Evolutionary conservation across 2,888 invertebrate species (phyloP), one percentile per base, ranked within the genome.

Genomic region (Notodonta dromedarius): DNA sequence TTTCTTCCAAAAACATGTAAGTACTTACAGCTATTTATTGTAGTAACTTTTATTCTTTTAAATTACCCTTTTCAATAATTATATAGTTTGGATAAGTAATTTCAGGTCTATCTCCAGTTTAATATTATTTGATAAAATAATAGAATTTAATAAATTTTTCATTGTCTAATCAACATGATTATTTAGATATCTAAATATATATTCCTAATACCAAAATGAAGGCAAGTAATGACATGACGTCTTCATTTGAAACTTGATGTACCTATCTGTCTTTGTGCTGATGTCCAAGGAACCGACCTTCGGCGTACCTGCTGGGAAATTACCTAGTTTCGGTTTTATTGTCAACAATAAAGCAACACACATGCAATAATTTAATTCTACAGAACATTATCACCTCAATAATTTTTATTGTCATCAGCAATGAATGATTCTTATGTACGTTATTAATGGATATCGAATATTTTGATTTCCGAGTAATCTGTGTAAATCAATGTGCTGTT

Each of bases 401-500:
- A 51, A 3, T 57, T 53, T 16, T 54, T 46, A 35, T 39, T 59
- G 53, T 53, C 39, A 53, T 57, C 51, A 55, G 14, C 51, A 53
- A 46, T 39, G 48, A 52, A 53, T 51, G 42, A 60, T 65, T 59
- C 55, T 57, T 71, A 71, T 69, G 57, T 61, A 42, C n/a, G 56
- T 50, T 61, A 55, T 48, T 57, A 46, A 61, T 58, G 46, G 52
- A 32, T 51, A 53, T 57, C 58, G 57, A 55, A 42, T 56, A 58
- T 57, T 14, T 40, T 40, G 48, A 62, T 69, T 74, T 74, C 78
- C 39, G 16, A 57, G 66, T 77, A 71, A 82, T 78, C 75, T 55
- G 52, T 60, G 13, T 62, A 76, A 77, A 79, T 81, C 82, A 73
- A 53, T 73, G 66, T 73, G 66, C 65, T 61, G 56, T 32, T 69